These are phyloP conservation scores for Eucidaris tribuloides DNA, from an alignment of 35 echinoderm and acorn worm genomes.

Conservation along the genomic window DNA sequence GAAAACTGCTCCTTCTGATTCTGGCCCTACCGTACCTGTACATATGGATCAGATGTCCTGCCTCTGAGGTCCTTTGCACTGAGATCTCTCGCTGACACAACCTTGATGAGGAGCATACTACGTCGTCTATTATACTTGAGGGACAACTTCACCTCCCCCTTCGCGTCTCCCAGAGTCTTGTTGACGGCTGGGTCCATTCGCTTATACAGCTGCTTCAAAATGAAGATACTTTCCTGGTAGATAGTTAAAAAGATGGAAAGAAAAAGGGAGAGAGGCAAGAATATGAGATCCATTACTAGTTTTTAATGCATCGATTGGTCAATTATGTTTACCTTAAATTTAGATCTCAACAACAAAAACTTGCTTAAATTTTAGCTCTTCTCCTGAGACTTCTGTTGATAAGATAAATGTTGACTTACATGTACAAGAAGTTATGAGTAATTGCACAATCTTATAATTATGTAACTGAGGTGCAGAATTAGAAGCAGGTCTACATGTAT, in stretches of 20 bases:
- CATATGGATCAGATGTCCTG: constrained; percentile 77
- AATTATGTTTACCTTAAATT: too few relatives aligned
- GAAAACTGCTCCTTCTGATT: too few relatives aligned
- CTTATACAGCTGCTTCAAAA: constrained; percentile 93
- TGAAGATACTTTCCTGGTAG: constrained; percentile 81
- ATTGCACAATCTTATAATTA: too few relatives aligned
- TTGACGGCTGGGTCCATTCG: constrained; percentile 94
- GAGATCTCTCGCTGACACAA: constrained; percentile 80
- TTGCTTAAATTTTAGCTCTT: too few relatives aligned
- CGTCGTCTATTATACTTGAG: constrained; percentile 73
- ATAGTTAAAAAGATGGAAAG: not conserved
- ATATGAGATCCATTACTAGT: too few relatives aligned
- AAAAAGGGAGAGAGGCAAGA: not conserved
- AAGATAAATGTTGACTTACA: too few relatives aligned
- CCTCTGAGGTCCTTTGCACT: constrained; percentile 93
- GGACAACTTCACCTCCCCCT: constrained; percentile 91
- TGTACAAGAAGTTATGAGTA: too few relatives aligned
- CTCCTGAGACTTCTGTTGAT: too few relatives aligned
- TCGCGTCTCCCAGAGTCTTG: constrained; percentile 86
- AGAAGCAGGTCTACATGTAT: too few relatives aligned
- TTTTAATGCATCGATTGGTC: too few relatives aligned
- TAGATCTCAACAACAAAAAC: too few relatives aligned
- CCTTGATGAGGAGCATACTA: constrained; percentile 62
- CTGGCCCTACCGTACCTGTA: constrained; percentile 60
- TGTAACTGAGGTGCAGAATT: too few relatives aligned